phyloP scores from a whole-genome alignment of 2,797 vertebrate species.

The Chrosomus eos region DNA sequence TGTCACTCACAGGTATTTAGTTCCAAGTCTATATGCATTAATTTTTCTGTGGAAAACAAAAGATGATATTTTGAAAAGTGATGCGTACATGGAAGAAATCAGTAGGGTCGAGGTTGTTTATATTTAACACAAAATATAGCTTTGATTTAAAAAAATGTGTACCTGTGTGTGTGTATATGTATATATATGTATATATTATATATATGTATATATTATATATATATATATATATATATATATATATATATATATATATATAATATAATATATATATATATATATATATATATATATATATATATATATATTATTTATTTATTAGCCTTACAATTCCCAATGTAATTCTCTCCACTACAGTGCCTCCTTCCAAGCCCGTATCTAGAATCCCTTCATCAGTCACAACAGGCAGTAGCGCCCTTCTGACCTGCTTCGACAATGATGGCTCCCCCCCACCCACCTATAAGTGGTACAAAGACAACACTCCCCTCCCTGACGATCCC shows the following conservation, averaged over 20 bases:
- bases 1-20: background rate
- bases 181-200: no score
- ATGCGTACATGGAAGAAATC: background rate
- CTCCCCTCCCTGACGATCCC: slow-evolving; percentile 76
- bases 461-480: slow-evolving; percentile 80
- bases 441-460: slow-evolving; percentile 82
- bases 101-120: background rate
- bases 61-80: background rate
- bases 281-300: no score
- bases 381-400: slow-evolving; percentile 79
- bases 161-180: no score
- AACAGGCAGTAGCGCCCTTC: slow-evolving; percentile 65
- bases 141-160: no score
- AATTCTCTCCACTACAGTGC: slow-evolving; percentile 73
- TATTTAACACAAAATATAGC: background rate
- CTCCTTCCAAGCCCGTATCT: slow-evolving; percentile 78
- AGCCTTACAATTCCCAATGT: background rate
- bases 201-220: no score
- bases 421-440: slow-evolving; percentile 77
- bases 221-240: no score
- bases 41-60: background rate
- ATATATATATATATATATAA: no score
- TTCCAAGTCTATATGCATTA: background rate
- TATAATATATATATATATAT: no score
- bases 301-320: background rate